Base-by-base conservation (phyloP, 2,113 vertebrate species). In the Apteryx owenii region DNA sequence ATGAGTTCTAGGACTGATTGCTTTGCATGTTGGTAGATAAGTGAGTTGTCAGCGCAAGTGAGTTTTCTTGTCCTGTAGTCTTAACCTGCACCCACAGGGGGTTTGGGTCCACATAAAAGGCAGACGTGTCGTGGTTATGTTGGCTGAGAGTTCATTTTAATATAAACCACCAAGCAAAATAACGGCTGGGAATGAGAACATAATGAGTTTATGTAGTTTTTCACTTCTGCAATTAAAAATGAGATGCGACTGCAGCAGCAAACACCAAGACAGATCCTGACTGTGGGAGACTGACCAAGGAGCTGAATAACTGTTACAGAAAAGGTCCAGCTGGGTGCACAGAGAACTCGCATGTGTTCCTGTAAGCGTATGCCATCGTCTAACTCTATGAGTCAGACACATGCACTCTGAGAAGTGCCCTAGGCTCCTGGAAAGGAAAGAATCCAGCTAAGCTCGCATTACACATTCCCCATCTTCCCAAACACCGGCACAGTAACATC, bases 121-220 rank as follows among this genome's bases (percentile, higher is more conserved):
- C 87, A 95, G 33, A 86, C 76, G 44, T 93, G n/a, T 31, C 50
- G 84, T 62, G 42, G 58, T 86, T 79, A 36, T 53, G 26, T 51
- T 93, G 72, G 60, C 77, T 90, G 62, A 93, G 83, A 93, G 46
- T 38, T 90, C 25, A 56, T 88, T 91, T 91, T 88, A 71, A 81
- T 83, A 44, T 46, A 42, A 36, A 44, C 11, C 12, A 26, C 42
- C 42, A 48, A n/a, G 56, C 56, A 48, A 61, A 78, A 54, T 38
- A 81, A 86, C 44, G 51, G 10, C 61, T 81, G 54, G 38, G 53
- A 26, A 61, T n/a, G 56, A 28, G 40, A 53, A 68, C 51, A 56
- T 56, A 42, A 53, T 48, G 40, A 23, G 16, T 33, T 64, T n/a
- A 15, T 56, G 66, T 19, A 20, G 8, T 44, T 69, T 50, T 81